Conservation (phyloP, 2,797 vertebrate species). For the Bovichtus diacanthus region DNA sequence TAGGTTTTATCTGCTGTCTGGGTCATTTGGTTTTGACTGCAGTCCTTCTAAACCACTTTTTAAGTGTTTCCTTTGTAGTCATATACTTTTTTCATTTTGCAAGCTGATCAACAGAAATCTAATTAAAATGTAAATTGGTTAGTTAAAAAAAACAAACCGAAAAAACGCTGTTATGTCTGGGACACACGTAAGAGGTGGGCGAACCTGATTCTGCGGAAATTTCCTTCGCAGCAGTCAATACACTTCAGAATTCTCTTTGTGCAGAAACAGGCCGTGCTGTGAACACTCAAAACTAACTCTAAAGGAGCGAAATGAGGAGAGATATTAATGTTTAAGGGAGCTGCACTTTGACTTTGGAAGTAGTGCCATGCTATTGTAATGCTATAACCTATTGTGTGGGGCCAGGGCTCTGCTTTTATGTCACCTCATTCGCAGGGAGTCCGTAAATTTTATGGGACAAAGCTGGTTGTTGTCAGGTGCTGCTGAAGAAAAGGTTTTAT, state of each 20-base stretch:
- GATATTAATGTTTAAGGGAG: conserved; percentile 39
- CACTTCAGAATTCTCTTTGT: conserved; percentile 34
- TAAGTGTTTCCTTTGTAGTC: conserved; percentile 51
- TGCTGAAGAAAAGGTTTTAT: conserved; percentile 37
- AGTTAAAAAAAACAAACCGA: conserved; percentile 43
- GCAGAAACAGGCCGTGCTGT: too few relatives aligned
- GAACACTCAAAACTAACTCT: conserved; percentile 17
- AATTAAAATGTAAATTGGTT: conserved; percentile 73
- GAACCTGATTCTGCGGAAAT: conserved; percentile 20
- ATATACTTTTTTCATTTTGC: conserved; percentile 9
- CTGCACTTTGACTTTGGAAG: conserved; percentile 3
- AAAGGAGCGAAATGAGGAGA: conserved; percentile 23
- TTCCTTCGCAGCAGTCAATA: conserved; percentile 26
- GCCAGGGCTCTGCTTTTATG: conserved; percentile 28
- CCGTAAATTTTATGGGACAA: conserved; percentile 39
- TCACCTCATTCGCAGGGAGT: conserved; percentile 26
- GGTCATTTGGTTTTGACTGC: conserved; percentile 29
- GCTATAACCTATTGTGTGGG: conserved; percentile 21
- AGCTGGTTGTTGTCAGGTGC: conserved; percentile 14
- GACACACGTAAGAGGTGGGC: conserved; percentile 19
- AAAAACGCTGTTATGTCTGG: conserved; percentile 15
- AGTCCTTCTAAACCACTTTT: conserved; percentile 13
- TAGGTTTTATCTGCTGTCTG: conserved; percentile 13
- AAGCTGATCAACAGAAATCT: conserved; percentile 47
- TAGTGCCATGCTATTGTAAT: conserved; percentile 28